Evolutionary conservation across 1,140 invertebrate genomes (phyloP), one percentile per base, ranked within the genome.

Genomic region (Temnothorax longispinosus): DNA sequence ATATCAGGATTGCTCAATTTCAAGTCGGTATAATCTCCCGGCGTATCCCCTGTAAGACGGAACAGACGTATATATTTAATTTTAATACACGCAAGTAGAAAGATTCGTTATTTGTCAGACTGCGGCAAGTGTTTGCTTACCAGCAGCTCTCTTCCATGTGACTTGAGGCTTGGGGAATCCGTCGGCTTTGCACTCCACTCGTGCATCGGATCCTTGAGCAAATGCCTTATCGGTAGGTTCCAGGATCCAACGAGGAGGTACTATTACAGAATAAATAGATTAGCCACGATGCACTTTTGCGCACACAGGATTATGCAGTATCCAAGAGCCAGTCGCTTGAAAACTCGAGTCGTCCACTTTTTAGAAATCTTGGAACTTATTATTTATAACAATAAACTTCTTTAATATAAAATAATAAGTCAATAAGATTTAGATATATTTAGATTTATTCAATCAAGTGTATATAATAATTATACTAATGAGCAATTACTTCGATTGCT

Each of bases 171-270:
- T 98, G 41, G 99, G 99, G 95, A 99, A 99, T 87, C 99, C 99
- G 95, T 99, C 98, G 93, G 98, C 98, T 96, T 98, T 98, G 95
- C 99, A 99, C 96, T 99, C 98, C 90, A 99, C 97, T 93, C 98
- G 97, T 82, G 98, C 98, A 95, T 98, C 98, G 90, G 98, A 98
- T 74, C 98, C 98, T 95, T 99, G 98, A 90, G 98, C 98, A 95
- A 99, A 99, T 93, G 98, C 98, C 96, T 99, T 98, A 94, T 99
- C 98, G 91, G 98, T 98, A 27, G 99, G 99, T 95, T 99, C 98
- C 91, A 99, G 96, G 93, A 99, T 99, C 98, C 99, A 99, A 94
- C 98, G 97, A 86, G 99, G 99, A 89, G 99, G 98, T 92, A 99
- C 99, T 99, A 96, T 91, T 92, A 84, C 92, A 96, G 88, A 89